Conservation (phyloP, 30 jellyfish, hydroid and myxozoan genomes). For the Nemopilema nomurai region DNA sequence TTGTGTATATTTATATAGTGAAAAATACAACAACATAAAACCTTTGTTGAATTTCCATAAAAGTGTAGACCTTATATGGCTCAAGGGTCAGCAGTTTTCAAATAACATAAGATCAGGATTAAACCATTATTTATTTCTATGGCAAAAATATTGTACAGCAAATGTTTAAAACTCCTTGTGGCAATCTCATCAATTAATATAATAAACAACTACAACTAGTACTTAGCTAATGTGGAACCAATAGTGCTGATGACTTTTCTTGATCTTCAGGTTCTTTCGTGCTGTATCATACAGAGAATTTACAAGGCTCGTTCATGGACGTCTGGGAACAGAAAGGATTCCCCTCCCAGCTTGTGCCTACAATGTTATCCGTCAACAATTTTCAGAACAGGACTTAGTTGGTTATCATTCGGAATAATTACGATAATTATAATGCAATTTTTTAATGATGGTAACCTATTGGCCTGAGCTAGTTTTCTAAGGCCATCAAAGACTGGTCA, state of each 20-base stretch:
- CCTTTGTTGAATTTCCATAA: neutral
- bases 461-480: neutral
- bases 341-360: constrained; percentile 63
- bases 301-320: constrained; percentile 49
- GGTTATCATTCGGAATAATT: neutral
- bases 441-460: neutral
- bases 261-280: constrained; percentile 30
- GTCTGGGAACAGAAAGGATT: constrained; percentile 38
- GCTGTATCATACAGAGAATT: constrained; percentile 39
- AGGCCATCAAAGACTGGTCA: neutral
- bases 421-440: neutral
- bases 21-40: neutral
- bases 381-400: neutral
- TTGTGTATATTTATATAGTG: neutral
- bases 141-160: neutral
- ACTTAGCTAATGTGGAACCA: neutral
- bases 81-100: neutral
- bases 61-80: neutral
- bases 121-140: neutral
- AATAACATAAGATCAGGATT: neutral
- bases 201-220: neutral
- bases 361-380: neutral
- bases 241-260: neutral
- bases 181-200: neutral
- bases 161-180: neutral